Percentiles rank a stretch among this genome's conserved stretches.
These are phyloP conservation scores for Zaprionus ghesquierei DNA, from an alignment of 1,140 invertebrate genomes.

Conservation along the genomic window DNA sequence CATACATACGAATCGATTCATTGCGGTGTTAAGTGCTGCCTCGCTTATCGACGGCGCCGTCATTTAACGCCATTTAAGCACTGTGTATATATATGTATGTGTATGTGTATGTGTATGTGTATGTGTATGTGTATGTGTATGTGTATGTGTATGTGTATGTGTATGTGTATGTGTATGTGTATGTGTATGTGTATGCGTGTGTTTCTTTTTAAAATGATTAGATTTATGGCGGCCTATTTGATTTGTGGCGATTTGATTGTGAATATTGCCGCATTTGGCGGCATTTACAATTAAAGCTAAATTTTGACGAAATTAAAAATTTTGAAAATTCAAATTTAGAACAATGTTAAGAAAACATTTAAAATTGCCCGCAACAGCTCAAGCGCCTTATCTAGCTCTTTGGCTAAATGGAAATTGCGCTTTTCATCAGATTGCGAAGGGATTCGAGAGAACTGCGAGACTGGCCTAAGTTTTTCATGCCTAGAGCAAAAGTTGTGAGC, in stretches of 20 bases:
- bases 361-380: neutral
- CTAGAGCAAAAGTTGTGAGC: slow-evolving; percentile 56
- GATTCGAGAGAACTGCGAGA: neutral
- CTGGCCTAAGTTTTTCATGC: too few species aligned
- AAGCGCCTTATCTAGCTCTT: neutral
- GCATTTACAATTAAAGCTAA: too few species aligned
- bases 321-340: too few species aligned
- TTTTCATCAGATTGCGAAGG: slow-evolving; percentile 59
- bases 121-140: neutral
- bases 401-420: slow-evolving; percentile 17
- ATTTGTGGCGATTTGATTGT: slow-evolving; percentile 20
- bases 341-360: neutral
- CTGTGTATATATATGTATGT: neutral
- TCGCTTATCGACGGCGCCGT: slow-evolving; percentile 26
- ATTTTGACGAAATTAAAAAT: too few species aligned
- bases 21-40: neutral
- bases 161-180: too few species aligned
- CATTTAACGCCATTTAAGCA: slow-evolving; percentile 19
- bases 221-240: slow-evolving; percentile 37
- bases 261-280: too few species aligned
- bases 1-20: neutral
- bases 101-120: neutral
- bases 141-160: neutral
- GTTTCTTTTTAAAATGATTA: slow-evolving; percentile 45
- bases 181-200: neutral